phyloP scores from a whole-genome alignment of 2,888 invertebrate genomes.

The Parnassius mnemosyne region DNA sequence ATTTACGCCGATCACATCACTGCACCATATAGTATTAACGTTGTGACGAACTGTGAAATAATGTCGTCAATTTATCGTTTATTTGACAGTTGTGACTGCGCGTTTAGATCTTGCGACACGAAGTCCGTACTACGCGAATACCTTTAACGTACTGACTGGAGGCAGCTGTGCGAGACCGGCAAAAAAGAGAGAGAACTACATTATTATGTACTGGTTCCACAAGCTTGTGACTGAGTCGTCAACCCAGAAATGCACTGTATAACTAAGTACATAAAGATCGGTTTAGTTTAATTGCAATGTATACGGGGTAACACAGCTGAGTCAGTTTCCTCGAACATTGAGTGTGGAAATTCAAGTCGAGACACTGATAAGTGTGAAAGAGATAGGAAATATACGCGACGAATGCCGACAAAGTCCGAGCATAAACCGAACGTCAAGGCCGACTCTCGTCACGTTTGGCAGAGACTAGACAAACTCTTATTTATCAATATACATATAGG shows the following conservation, averaged over 20 bases:
- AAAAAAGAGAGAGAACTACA: conserved; percentile 76
- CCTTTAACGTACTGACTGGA: conserved; percentile 70
- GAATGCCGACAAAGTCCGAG: conserved; percentile 56
- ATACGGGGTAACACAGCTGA: conserved; percentile 53
- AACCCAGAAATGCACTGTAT: conserved; percentile 43
- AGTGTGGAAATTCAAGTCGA: conserved; percentile 70
- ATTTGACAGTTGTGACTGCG: conserved; percentile 52
- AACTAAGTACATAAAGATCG: conserved; percentile 44
- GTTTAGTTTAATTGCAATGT: conserved; percentile 35
- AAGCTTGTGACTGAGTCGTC: conserved; percentile 44
- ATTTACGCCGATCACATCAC: conserved; percentile 12
- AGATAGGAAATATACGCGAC: conserved; percentile 51
- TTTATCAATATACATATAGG: conserved; percentile 40
- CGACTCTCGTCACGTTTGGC: conserved; percentile 72
- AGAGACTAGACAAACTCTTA: conserved; percentile 67
- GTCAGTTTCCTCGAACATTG: conserved; percentile 69
- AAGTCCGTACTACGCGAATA: conserved; percentile 59
- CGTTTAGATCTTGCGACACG: conserved; percentile 44
- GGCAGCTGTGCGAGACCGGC: conserved; percentile 67
- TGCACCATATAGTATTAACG: conserved; percentile 20
- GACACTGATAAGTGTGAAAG: conserved; percentile 64
- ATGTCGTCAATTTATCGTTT: conserved; percentile 10
- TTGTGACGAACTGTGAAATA: conserved; percentile 9
- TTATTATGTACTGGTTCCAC: conserved; percentile 50
- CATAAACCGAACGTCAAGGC: conserved; percentile 70